These are phyloP conservation scores for Baryphthengus martii DNA, from an alignment of 2,113 vertebrate genomes.

Conservation along the genomic window DNA sequence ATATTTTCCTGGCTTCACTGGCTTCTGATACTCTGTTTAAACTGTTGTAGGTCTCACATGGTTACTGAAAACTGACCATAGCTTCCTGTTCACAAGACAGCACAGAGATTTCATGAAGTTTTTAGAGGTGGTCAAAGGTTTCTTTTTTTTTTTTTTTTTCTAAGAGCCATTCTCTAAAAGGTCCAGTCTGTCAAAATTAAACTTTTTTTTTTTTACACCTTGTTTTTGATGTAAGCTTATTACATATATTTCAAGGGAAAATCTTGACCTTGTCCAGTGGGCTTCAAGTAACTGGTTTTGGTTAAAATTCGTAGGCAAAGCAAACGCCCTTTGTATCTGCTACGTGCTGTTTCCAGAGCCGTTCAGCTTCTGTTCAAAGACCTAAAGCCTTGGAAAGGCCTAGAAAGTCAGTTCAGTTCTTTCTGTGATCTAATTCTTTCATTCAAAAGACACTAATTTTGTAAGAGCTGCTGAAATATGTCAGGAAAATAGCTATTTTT, in stretches of 20 bases:
- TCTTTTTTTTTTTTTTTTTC: too few relatives aligned
- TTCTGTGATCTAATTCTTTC: not conserved
- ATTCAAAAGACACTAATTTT: not conserved
- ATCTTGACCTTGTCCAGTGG: not conserved
- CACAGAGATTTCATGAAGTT: not conserved
- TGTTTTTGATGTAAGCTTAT: not conserved
- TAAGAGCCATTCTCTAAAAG: not conserved
- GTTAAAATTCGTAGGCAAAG: not conserved
- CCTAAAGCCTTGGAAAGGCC: not conserved
- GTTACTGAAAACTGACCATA: not conserved
- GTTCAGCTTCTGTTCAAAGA: not conserved
- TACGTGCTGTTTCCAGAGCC: not conserved
- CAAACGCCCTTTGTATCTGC: not conserved
- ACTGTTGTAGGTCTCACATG: not conserved
- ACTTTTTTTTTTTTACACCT: not conserved
- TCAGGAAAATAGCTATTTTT: not conserved
- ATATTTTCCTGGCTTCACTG: not conserved
- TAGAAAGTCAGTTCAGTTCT: not conserved
- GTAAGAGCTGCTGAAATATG: not conserved
- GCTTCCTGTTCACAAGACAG: not conserved
- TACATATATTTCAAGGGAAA: not conserved
- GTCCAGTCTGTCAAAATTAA: not conserved
- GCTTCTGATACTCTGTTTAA: not conserved
- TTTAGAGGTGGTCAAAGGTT: fast-evolving
- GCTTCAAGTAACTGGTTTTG: not conserved